Evolutionary conservation across 2,888 invertebrate genomes (phyloP).

Genomic region (Mayetiola destructor): DNA sequence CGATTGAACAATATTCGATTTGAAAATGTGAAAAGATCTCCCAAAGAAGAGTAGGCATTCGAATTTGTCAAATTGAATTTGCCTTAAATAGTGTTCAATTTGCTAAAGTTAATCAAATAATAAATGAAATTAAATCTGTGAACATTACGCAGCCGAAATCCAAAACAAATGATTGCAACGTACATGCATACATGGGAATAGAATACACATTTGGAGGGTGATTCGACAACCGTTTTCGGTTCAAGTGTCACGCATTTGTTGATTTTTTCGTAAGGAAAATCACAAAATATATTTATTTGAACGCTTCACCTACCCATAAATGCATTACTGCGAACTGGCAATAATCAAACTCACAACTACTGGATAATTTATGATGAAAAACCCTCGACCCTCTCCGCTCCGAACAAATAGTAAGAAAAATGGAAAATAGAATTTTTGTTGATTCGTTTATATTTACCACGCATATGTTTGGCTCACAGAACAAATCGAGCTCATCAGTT

Average conservation of each 20-base stretch:
- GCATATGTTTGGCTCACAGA: constrained; percentile 6
- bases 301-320: no score
- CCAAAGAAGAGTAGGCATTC: background rate
- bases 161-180: background rate
- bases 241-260: constrained; percentile 10
- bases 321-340: no score
- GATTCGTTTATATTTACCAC: background rate
- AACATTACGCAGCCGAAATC: background rate
- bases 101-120: constrained; percentile 11
- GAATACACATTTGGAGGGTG: background rate
- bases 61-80: background rate
- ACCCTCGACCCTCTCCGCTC: background rate
- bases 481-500: background rate
- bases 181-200: background rate
- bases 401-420: background rate
- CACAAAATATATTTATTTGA: background rate
- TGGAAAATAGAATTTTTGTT: background rate
- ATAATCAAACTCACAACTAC: constrained; percentile 4
- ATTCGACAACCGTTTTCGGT: background rate
- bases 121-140: constrained; percentile 10
- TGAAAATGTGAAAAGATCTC: background rate
- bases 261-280: constrained; percentile 4
- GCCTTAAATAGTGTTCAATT: constrained; percentile 6
- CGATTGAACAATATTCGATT: background rate
- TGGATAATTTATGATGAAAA: background rate